These are phyloP conservation scores for Serripes groenlandicus DNA, from an alignment of 2,888 invertebrate species.

Conservation along the genomic window DNA sequence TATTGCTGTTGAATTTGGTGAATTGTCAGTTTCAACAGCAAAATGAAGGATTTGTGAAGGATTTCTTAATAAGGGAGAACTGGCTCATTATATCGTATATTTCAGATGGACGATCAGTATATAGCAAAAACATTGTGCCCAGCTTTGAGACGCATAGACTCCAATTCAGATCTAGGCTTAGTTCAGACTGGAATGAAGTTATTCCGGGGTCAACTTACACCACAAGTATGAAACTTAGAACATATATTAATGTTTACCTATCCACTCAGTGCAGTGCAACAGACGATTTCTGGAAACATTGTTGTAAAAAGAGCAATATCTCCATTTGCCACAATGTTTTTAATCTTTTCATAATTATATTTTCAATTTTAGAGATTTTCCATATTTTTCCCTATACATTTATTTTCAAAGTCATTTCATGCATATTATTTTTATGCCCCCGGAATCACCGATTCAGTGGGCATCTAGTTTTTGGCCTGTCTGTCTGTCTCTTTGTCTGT, in stretches of 20 bases:
- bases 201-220: conserved; percentile 49
- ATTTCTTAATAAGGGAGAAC: no score
- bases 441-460: no score
- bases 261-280: neutral
- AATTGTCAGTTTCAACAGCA: no score
- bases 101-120: conserved; percentile 60
- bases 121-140: conserved; percentile 65
- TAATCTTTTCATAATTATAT: no score
- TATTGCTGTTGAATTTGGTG: no score
- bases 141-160: conserved; percentile 51
- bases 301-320: neutral
- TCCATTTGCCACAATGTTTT: conserved; percentile 2
- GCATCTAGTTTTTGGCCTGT: no score
- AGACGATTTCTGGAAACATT: neutral
- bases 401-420: no score
- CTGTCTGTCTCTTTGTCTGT: no score
- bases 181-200: conserved; percentile 41
- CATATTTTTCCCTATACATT: no score
- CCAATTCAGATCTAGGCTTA: conserved; percentile 30
- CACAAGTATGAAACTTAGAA: conserved; percentile 49
- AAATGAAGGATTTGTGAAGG: no score
- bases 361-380: no score
- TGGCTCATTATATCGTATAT: neutral
- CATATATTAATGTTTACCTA: neutral
- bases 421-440: no score